Evolutionary conservation across 2,888 invertebrate species (phyloP), one percentile per base, ranked within the genome.

Genomic region (Prenolepis imparis): DNA sequence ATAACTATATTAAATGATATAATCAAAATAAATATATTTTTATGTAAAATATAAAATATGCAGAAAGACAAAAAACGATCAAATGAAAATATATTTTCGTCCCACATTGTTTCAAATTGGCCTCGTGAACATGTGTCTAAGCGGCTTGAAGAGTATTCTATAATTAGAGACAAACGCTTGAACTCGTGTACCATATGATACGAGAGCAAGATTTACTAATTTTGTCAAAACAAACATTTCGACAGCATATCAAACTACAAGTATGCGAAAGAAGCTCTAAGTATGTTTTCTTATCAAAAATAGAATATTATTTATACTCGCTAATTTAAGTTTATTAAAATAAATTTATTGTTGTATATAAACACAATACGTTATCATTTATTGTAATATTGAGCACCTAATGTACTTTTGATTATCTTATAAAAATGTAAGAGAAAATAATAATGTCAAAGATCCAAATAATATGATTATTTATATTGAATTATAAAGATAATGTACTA

Each of bases 111-210:
- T 66, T 70, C 70, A 48, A 41, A 41, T 55, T 77, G 82, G 81
- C 82, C 85, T 9, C 41, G 78, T 55, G 67, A 70, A 67, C 83
- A 85, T 83, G n/a, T 74, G 61, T 75, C 57, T 57, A 55, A 73
- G 8, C 67, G 28, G 21, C 52, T 86, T 48, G 63, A 63, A 72
- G 82, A 83, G 64, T 72, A 78, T 80, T 83, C 91, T 91, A 91
- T 89, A 88, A 87, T 91, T 91, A 92, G 90, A 48, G 12, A 48
- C 68, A 41, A 44, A 55, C 67, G 66, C 39, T 84, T 84, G 59
- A 68, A 78, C 70, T 18, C 44, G 21, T 9, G n/a, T 66, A 66
- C 67, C 32, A 11, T 78, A 68, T 57, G 68, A 44, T 8, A 44
- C 0, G 24, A 81, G 12, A 3, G 39, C 12, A 41, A 74, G n/a